A percentile compares a stretch with the other conserved stretches of the same genome.
Evolutionary conservation across 2,888 invertebrate species (phyloP).

Genomic region (Cantharis lateralis): DNA sequence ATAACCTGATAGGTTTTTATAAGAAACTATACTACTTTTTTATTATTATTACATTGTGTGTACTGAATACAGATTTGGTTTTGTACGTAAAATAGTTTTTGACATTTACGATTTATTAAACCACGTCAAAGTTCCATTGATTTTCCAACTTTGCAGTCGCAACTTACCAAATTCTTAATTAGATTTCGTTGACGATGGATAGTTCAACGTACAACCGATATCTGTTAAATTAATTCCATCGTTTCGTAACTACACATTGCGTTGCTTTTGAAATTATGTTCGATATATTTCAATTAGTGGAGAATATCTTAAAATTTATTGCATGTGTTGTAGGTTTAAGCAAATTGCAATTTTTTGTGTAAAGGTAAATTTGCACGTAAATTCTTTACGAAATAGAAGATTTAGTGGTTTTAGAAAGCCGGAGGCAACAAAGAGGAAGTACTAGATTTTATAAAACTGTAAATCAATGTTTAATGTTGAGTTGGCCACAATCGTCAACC

Average conservation of each 20-base stretch:
- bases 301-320: background rate
- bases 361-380: background rate
- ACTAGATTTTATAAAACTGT: conserved; percentile 3
- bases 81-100: background rate
- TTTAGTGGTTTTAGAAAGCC: conserved; percentile 10
- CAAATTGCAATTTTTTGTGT: background rate
- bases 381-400: conserved; percentile 8
- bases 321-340: background rate
- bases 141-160: background rate
- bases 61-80: background rate
- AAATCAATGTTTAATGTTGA: conserved; percentile 21
- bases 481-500: conserved; percentile 10
- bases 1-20: background rate
- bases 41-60: background rate
- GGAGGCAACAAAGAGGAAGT: conserved; percentile 13
- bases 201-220: background rate
- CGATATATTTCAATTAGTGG: background rate
- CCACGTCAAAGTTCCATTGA: background rate
- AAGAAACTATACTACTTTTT: background rate
- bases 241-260: background rate
- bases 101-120: background rate
- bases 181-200: background rate
- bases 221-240: background rate
- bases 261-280: background rate
- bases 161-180: background rate